Percentiles rank a stretch among this genome's conserved stretches.
Conservation (phyloP, 2,888 invertebrate genomes). For the Lycaena phlaeas region DNA sequence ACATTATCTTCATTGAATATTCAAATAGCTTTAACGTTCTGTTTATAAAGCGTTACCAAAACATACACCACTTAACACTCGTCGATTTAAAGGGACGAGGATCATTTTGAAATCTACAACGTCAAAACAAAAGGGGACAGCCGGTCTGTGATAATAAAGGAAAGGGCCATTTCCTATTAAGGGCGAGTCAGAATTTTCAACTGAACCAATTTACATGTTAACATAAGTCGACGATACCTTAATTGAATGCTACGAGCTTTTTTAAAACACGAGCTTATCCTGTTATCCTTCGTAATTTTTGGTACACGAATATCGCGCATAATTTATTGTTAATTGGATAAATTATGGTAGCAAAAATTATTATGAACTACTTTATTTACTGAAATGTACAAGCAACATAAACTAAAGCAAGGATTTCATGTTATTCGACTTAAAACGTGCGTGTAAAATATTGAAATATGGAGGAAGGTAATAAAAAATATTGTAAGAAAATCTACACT, state of each 20-base stretch:
- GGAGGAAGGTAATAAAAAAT: too few species aligned
- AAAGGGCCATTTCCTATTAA: slow-evolving; percentile 59
- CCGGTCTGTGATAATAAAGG: slow-evolving; percentile 44
- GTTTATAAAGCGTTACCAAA: slow-evolving; percentile 21
- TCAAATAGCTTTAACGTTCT: slow-evolving; percentile 11
- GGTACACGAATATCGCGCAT: too few species aligned
- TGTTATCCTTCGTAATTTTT: too few species aligned
- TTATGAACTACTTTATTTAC: too few species aligned
- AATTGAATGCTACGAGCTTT: slow-evolving; percentile 42
- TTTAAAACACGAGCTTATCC: not conserved
- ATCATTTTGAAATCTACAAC: slow-evolving; percentile 46
- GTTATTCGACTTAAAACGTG: too few species aligned
- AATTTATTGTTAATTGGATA: too few species aligned
- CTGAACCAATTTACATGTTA: slow-evolving; percentile 62
- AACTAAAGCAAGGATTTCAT: too few species aligned
- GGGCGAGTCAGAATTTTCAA: slow-evolving; percentile 45
- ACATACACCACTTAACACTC: slow-evolving; percentile 25
- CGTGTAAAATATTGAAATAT: too few species aligned
- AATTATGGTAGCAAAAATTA: too few species aligned
- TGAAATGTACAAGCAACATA: too few species aligned
- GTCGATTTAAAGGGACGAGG: slow-evolving; percentile 35
- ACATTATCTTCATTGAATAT: slow-evolving; percentile 10
- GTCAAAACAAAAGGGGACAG: slow-evolving; percentile 43
- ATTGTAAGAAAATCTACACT: too few species aligned
- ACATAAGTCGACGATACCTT: slow-evolving; percentile 38